Evolutionary conservation across 1,140 invertebrate species (phyloP).

Genomic region (Meloidogyne floridensis): DNA sequence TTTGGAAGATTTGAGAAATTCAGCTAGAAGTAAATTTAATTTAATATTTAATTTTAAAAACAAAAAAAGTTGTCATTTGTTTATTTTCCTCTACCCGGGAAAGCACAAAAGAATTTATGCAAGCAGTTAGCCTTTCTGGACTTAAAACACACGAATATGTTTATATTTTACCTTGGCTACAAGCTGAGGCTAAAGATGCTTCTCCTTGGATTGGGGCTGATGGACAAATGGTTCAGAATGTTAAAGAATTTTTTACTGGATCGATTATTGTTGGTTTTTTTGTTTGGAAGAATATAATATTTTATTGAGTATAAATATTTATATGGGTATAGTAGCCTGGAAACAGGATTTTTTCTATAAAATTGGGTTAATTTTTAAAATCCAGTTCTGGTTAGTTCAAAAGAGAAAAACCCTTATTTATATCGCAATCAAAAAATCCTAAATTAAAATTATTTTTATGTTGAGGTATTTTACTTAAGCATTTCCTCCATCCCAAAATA

Average conservation of each 20-base stretch:
- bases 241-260: constrained; percentile 55
- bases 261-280: constrained; percentile 53
- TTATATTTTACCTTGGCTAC: constrained; percentile 59
- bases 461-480: too few species aligned
- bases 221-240: constrained; percentile 57
- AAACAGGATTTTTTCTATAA: too few species aligned
- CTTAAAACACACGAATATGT: constrained; percentile 59
- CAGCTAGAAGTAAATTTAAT: constrained; percentile 46
- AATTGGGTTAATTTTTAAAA: too few species aligned
- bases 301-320: not conserved
- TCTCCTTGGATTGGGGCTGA: constrained; percentile 59
- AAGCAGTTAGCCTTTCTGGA: constrained; percentile 40
- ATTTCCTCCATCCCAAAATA: too few species aligned
- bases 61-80: constrained; percentile 53
- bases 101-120: constrained; percentile 59
- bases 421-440: too few species aligned
- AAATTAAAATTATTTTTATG: too few species aligned
- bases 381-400: too few species aligned
- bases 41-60: not conserved
- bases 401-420: too few species aligned
- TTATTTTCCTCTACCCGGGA: constrained; percentile 57
- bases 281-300: not conserved
- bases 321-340: too few species aligned
- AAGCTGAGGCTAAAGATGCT: constrained; percentile 58
- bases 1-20: constrained; percentile 54